Base-by-base conservation (phyloP, 2,113 vertebrate species). In the Anoura caudifer region DNA sequence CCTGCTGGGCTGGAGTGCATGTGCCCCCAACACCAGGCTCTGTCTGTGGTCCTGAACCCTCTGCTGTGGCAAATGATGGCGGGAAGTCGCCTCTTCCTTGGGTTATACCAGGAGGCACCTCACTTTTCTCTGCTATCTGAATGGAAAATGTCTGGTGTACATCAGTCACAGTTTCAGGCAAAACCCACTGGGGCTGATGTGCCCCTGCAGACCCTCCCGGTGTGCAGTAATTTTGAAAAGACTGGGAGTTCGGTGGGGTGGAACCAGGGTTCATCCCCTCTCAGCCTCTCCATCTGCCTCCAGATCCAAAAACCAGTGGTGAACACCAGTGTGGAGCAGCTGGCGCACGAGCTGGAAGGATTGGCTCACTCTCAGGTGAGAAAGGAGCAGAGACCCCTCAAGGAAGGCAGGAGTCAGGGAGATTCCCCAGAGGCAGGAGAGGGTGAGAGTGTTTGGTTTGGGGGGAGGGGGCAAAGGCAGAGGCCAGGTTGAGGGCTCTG, bases 321-420 rank as follows among this genome's bases (percentile, higher is more conserved):
- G 91, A 98, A 92, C 84, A 97, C 70, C 2, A 93, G 92, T 11
- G 2, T 98, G 31, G 82, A 97, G 0, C 91, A 90, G 38, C 47
- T 99, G 90, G 97, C 96, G 0, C 90, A 73, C 59, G 96, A 85
- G 33, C 96, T 99, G 0, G 97, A 98, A 38, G 91, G 52, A 69
- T 95, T 98, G 94, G 96, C 96, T 41, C 97, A 95, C 11, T 92
- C 97, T 56, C 98, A 98, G 95, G 98, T 99, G 91, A 97, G 98
- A 47, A n/a, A 50, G 82, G 50, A 24, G 6, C 67, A 7, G 41
- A 50, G 76, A 63, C 20, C 56, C 38, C 7, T 14, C 4, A 2
- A 50, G 84, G n/a, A 69, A 82, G 28, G 41, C 45, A 61, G 83
- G 24, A 47, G 63, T n/a, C 77, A 38, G 22, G 4, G 73, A 41